A percentile compares a stretch with the other conserved stretches of the same genome.
Conservation (phyloP, 23 tunicate genomes). For the Corella eumyota region DNA sequence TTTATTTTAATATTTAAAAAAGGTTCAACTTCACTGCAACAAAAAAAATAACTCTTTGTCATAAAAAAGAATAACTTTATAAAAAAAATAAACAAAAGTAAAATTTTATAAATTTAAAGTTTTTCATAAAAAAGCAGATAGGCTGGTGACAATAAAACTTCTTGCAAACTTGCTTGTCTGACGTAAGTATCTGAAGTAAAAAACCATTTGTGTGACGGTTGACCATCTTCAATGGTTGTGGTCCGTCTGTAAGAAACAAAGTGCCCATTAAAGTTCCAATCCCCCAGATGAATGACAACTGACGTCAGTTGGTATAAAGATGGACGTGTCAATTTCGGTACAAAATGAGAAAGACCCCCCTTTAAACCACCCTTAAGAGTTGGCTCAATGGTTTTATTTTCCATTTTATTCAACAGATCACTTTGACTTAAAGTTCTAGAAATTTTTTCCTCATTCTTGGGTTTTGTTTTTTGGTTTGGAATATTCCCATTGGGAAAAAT, state of each 20-base stretch:
- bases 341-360: not conserved
- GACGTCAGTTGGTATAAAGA: conserved; percentile 32
- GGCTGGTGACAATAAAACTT: conserved; percentile 51
- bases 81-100: no score
- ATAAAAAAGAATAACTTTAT: no score
- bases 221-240: conserved; percentile 10
- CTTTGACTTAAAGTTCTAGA: not conserved
- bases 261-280: conserved; percentile 60
- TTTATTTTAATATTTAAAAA: no score
- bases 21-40: no score
- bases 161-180: conserved; percentile 13
- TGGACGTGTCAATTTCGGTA: not conserved
- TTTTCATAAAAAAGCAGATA: conserved; percentile 84
- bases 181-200: conserved; percentile 59
- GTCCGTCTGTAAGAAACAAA: conserved; percentile 48
- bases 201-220: conserved; percentile 35
- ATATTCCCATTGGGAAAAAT: no score
- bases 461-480: not conserved
- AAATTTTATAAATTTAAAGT: no score
- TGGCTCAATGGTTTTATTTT: not conserved
- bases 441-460: not conserved
- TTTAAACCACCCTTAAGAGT: conserved; percentile 1
- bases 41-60: no score
- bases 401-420: not conserved
- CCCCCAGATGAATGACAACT: conserved; percentile 71